These are phyloP conservation scores for Carpatolechia fugitivella DNA, from an alignment of 2,888 invertebrate genomes.

Conservation along the genomic window DNA sequence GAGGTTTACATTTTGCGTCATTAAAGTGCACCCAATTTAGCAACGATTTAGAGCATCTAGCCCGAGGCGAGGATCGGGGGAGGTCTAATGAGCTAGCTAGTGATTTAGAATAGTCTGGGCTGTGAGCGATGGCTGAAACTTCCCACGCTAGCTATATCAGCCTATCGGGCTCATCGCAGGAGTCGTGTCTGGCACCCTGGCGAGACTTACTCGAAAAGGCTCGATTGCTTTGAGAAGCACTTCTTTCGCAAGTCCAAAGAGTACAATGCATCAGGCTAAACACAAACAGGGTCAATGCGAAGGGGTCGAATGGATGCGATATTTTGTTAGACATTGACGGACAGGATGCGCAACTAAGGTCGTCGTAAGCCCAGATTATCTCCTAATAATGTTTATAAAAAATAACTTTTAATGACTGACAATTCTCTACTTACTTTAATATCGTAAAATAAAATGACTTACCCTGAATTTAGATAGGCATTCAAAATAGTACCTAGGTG, in stretches of 20 bases:
- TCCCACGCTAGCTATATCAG: constrained; percentile 27
- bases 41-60: constrained; percentile 16
- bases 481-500: too few species aligned
- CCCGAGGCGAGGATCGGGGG: constrained; percentile 20
- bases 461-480: too few species aligned
- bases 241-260: constrained; percentile 9
- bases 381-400: neutral
- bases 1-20: constrained; percentile 7
- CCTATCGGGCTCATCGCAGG: constrained; percentile 22
- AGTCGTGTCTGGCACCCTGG: constrained; percentile 20
- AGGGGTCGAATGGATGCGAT: neutral
- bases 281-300: constrained; percentile 5
- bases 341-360: neutral
- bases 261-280: neutral
- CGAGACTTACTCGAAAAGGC: constrained; percentile 9
- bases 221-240: constrained; percentile 5
- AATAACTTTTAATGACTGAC: too few species aligned
- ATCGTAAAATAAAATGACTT: too few species aligned
- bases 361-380: neutral
- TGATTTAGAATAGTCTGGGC: constrained; percentile 20
- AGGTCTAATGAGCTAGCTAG: constrained; percentile 27
- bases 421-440: too few species aligned
- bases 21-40: constrained; percentile 12
- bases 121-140: constrained; percentile 17
- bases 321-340: neutral